A percentile compares a stretch with the other conserved stretches of the same genome.
phyloP scores from a whole-genome alignment of 1,140 invertebrate species.

The Penaeus japonicus region DNA sequence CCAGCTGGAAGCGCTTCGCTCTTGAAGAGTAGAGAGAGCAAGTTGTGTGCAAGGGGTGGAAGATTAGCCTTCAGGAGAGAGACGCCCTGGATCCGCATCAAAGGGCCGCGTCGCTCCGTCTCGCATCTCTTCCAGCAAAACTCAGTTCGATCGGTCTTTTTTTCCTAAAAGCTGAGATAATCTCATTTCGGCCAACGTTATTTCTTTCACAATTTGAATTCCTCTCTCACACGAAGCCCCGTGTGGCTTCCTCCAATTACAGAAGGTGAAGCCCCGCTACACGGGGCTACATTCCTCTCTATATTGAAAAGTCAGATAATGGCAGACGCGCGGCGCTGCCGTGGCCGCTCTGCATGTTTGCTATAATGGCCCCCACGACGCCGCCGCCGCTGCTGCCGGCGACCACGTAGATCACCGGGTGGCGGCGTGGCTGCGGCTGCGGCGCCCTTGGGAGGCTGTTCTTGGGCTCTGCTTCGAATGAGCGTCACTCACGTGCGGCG shows the following conservation, averaged over 20 bases:
- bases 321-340: neutral
- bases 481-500: neutral
- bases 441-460: neutral
- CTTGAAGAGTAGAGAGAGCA: too few relatives aligned
- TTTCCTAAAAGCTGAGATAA: too few relatives aligned
- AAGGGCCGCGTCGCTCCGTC: too few relatives aligned
- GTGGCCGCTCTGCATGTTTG: neutral
- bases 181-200: too few relatives aligned
- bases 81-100: too few relatives aligned
- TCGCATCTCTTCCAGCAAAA: too few relatives aligned
- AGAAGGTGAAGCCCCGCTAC: conserved; percentile 13
- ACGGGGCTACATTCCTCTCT: conserved; percentile 37
- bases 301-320: conserved; percentile 42
- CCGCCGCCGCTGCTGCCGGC: conserved; percentile 2
- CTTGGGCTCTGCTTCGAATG: neutral
- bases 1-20: too few relatives aligned
- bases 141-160: too few relatives aligned
- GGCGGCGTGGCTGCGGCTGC: neutral
- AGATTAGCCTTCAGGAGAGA: too few relatives aligned
- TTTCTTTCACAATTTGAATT: neutral
- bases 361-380: conserved; percentile 16
- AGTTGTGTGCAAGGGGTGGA: too few relatives aligned
- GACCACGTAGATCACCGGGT: neutral
- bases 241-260: conserved; percentile 4
- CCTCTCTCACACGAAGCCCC: conserved; percentile 26